A percentile compares a stretch with the other conserved stretches of the same genome.
Conservation (phyloP, 2,888 invertebrate genomes). For the Monopis laevigella region DNA sequence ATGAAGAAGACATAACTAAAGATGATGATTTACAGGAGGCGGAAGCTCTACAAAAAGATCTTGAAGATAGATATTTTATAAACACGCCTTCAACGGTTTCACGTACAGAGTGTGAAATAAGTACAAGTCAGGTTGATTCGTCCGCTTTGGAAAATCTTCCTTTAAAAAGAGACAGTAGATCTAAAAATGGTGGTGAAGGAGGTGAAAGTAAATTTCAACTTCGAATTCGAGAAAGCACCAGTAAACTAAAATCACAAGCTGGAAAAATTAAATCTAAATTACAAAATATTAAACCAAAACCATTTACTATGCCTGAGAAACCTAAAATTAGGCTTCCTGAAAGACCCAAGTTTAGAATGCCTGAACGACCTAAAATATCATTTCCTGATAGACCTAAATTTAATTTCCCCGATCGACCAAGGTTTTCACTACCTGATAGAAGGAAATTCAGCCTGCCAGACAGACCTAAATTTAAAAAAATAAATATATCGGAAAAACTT, state of each 20-base stretch:
- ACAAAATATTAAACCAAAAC: slow-evolving; percentile 69
- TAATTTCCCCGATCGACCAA: slow-evolving; percentile 65
- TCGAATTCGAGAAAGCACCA: slow-evolving; percentile 74
- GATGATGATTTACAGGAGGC: slow-evolving; percentile 43
- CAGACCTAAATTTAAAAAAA: slow-evolving; percentile 61
- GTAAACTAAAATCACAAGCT: slow-evolving; percentile 74
- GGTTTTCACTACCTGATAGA: slow-evolving; percentile 65
- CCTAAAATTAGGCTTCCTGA: slow-evolving; percentile 69
- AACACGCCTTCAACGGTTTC: slow-evolving; percentile 69
- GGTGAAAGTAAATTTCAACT: slow-evolving; percentile 70
- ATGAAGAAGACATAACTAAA: too few relatives aligned
- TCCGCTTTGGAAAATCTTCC: slow-evolving; percentile 72
- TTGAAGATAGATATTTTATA: slow-evolving; percentile 71
- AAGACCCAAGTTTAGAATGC: slow-evolving; percentile 53
- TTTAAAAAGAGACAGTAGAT: slow-evolving; percentile 64
- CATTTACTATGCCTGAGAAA: slow-evolving; percentile 59
- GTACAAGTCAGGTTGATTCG: slow-evolving; percentile 74
- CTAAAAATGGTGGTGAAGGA: slow-evolving; percentile 54
- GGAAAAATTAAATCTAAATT: slow-evolving; percentile 76
- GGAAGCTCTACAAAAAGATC: slow-evolving; percentile 69
- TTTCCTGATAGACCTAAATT: slow-evolving; percentile 67
- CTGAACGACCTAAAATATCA: slow-evolving; percentile 65
- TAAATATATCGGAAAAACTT: slow-evolving; percentile 61
- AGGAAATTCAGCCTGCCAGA: slow-evolving; percentile 74
- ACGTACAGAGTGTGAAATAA: slow-evolving; percentile 71